A percentile compares a stretch with the other conserved stretches of the same genome.
Conservation (phyloP, 2,797 vertebrate genomes). For the Sternarchorhynchus goeldii region DNA sequence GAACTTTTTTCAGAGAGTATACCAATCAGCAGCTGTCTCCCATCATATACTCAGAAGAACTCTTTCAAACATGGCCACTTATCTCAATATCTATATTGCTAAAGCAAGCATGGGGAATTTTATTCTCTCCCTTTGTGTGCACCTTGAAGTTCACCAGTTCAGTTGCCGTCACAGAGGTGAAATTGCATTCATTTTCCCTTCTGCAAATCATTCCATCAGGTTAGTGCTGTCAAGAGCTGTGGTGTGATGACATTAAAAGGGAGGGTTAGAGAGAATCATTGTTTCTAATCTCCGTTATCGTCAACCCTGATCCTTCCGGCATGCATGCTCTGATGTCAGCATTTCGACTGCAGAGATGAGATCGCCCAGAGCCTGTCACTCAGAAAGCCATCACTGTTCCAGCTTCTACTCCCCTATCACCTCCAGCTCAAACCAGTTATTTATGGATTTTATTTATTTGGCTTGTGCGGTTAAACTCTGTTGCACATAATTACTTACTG, state of each 20-base stretch:
- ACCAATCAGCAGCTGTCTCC: conserved; percentile 27
- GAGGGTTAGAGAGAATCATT: conserved; percentile 42
- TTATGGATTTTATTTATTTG: background rate
- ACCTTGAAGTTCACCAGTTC: conserved; percentile 36
- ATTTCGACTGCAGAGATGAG: background rate
- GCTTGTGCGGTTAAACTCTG: background rate
- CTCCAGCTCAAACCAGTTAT: conserved; percentile 18
- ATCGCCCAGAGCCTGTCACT: conserved; percentile 34
- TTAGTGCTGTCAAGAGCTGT: conserved; percentile 18
- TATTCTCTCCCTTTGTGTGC: conserved; percentile 17
- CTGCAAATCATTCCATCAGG: conserved; percentile 39
- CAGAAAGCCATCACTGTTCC: conserved; percentile 24
- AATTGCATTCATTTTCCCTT: conserved; percentile 51
- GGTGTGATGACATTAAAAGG: conserved; percentile 38
- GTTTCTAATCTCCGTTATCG: conserved; percentile 46
- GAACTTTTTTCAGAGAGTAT: conserved; percentile 35
- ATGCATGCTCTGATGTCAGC: conserved; percentile 6
- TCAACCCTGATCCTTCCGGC: conserved; percentile 42
- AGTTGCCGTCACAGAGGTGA: conserved; percentile 48
- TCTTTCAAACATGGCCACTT: conserved; percentile 20
- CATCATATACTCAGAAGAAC: background rate
- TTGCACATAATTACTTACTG: background rate
- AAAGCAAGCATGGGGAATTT: conserved; percentile 21
- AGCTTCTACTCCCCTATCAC: conserved; percentile 22
- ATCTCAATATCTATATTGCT: conserved; percentile 31